Evolutionary conservation across 2,113 vertebrate genomes (phyloP).

Genomic region (Helogale parvula): DNA sequence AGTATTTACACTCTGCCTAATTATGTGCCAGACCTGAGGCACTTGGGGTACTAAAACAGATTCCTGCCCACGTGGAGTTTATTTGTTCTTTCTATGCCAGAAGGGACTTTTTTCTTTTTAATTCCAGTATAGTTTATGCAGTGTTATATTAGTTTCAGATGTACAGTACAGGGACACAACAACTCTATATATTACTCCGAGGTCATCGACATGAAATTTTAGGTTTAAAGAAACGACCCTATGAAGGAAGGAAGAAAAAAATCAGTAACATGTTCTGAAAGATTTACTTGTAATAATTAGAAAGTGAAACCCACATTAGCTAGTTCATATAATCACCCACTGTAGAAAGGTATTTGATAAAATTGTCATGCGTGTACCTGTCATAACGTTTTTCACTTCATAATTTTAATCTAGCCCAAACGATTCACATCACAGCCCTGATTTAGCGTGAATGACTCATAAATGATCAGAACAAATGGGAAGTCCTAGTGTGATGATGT

Average conservation of each 20-base stretch:
- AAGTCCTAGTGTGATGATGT: neutral
- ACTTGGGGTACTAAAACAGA: neutral
- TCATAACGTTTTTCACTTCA: neutral
- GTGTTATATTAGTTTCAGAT: neutral
- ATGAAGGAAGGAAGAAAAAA: neutral
- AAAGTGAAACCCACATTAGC: neutral
- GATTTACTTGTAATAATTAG: conserved; percentile 33
- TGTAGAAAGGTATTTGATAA: neutral
- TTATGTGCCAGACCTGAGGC: neutral
- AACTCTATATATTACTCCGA: neutral
- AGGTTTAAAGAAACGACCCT: neutral
- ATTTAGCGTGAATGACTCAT: neutral
- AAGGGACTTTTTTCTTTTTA: neutral
- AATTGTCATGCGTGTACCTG: neutral
- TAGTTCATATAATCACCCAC: neutral
- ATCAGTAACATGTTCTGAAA: neutral
- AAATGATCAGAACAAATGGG: neutral
- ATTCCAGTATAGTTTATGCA: neutral
- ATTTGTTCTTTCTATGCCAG: neutral
- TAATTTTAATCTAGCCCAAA: neutral
- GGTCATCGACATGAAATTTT: neutral
- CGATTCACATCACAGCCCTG: neutral
- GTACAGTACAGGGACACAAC: neutral
- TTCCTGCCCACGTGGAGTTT: neutral
- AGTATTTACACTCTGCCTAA: too few species aligned